phyloP scores from a whole-genome alignment of 2,113 vertebrate genomes.

The Hemichromis elongatus region DNA sequence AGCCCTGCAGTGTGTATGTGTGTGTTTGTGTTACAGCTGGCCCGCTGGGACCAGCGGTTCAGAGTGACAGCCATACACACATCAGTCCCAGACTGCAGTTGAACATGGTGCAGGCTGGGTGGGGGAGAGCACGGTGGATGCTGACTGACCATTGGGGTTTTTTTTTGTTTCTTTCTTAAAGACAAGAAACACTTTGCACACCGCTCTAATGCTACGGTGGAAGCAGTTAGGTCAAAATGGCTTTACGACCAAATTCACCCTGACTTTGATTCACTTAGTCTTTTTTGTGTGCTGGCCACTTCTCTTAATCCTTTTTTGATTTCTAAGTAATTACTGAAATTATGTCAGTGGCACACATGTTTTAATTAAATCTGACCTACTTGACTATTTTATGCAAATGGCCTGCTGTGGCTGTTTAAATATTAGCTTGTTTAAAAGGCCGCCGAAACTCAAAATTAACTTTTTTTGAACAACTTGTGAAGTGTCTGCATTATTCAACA shows the following conservation, averaged over 20 bases:
- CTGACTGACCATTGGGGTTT: background rate
- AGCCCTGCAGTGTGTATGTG: constrained; percentile 64
- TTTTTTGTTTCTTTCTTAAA: background rate
- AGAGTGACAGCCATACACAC: constrained; percentile 57
- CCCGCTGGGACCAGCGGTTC: constrained; percentile 57
- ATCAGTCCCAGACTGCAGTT: constrained; percentile 35
- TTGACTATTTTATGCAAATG: background rate
- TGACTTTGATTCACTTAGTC: background rate
- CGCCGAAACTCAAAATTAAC: background rate
- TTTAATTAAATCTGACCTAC: background rate
- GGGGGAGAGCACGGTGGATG: constrained; percentile 5
- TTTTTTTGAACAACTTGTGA: background rate
- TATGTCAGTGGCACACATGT: background rate
- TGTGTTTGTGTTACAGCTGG: constrained; percentile 63
- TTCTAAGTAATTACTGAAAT: background rate
- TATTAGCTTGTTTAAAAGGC: background rate
- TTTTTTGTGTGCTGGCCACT: background rate
- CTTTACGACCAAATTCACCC: background rate
- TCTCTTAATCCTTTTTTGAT: background rate
- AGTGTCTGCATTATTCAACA: background rate
- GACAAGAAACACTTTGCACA: background rate
- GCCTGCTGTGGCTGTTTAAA: background rate
- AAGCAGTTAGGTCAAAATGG: background rate
- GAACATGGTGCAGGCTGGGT: constrained; percentile 10
- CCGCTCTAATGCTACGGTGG: background rate